Base-by-base conservation (phyloP, 1,140 invertebrate genomes). In the Eubasilissa regina region DNA sequence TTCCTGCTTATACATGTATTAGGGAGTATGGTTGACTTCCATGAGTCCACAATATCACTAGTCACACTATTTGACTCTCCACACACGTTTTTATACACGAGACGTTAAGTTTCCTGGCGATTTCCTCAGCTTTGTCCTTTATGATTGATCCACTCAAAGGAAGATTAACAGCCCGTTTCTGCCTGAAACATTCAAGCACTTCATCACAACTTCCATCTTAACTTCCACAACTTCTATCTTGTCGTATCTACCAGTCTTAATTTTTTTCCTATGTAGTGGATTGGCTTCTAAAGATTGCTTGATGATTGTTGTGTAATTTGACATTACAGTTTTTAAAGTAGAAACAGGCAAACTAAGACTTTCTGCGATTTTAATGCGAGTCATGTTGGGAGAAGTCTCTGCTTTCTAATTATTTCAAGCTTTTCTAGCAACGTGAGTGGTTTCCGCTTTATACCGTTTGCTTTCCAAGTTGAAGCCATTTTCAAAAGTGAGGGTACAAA, bases 111-210 rank as follows among this genome's bases (percentile, higher is more conserved):
- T 3, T 3, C n/a, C 19, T 56, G 11, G 74, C 74, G 10, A 75
- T 75, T 10, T 58, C 13, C 51, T 55, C 25, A 11, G 55, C 74
- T 17, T 75, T 75, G 12, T 75, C 55, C 15, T 55, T 48, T 25
- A 75, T 75, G n/a, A 75, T 19, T 8, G 15, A 0, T 19, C 74
- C 74, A 44, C 56, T 75, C n/a, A 75, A 12, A 7, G 74, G 74
- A 12, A 58, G n/a, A 51, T 60, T 60, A 9, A 35, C 17, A 11
- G 55, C 51, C 15, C 19, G 17, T 58, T 55, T 56, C 4, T 44
- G 12, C 7, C 4, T 17, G 25, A 75, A 75, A 13, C 74, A 75
- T 58, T 75, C 55, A 10, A 25, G 17, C 4, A 75, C n/a, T n/a
- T n/a, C n/a, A n/a, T n/a, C n/a, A n/a, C n/a, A n/a, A n/a, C n/a